Evolutionary conservation across 2,888 invertebrate species (phyloP).

Genomic region (Drosophila testacea): DNA sequence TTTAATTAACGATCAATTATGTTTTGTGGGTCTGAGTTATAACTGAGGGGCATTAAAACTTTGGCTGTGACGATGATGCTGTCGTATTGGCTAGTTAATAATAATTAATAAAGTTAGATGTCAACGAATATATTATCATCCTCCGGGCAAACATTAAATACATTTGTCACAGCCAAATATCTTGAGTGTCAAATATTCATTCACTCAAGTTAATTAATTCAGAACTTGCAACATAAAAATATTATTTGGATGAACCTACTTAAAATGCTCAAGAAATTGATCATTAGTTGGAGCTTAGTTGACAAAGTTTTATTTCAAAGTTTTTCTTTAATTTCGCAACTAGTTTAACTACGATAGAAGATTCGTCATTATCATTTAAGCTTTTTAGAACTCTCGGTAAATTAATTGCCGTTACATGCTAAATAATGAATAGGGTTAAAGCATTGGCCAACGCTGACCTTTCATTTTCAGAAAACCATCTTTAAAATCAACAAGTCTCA

Average conservation of each 20-base stretch:
- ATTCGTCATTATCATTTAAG: background rate
- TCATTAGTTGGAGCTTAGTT: background rate
- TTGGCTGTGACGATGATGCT: background rate
- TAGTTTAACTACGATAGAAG: background rate
- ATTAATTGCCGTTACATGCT: conserved; percentile 41
- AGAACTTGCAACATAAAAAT: conserved; percentile 7
- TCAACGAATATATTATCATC: conserved; percentile 11
- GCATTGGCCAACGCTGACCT: conserved; percentile 24
- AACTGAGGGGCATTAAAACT: conserved; percentile 9
- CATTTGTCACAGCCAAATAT: conserved; percentile 15
- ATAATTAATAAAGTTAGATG: conserved; percentile 27
- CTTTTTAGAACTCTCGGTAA: background rate
- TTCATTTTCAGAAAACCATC: conserved; percentile 28
- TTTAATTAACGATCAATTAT: conserved; percentile 14
- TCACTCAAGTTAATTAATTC: conserved; percentile 28
- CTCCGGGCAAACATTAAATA: conserved; percentile 13
- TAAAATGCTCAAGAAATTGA: background rate
- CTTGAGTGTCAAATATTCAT: conserved; percentile 14
- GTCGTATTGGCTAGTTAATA: conserved; percentile 15
- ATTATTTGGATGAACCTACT: background rate
- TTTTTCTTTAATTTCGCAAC: background rate
- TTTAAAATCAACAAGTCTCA: conserved; percentile 63
- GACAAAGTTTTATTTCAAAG: background rate
- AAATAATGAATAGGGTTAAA: conserved; percentile 31
- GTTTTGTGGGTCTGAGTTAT: background rate